Conservation (phyloP, 2,797 vertebrate species). For the Microctenopoma stevenorrisi region DNA sequence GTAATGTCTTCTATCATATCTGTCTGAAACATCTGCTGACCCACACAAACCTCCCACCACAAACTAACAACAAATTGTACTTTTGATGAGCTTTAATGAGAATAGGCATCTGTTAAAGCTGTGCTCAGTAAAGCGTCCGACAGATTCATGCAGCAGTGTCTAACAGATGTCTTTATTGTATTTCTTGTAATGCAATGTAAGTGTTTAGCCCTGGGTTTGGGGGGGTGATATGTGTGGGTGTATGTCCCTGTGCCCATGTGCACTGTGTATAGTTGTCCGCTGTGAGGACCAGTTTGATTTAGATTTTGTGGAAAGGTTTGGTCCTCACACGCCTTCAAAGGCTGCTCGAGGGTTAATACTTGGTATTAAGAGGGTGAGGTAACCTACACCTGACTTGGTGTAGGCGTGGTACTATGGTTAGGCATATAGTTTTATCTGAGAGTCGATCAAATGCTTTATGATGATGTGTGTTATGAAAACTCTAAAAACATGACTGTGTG, state of each 20-base stretch:
- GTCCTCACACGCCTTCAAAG: too few relatives aligned
- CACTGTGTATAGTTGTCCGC: too few relatives aligned
- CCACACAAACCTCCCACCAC: not conserved
- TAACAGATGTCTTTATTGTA: conserved; percentile 7
- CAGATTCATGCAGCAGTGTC: not conserved
- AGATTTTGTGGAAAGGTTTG: too few relatives aligned
- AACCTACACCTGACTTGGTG: too few relatives aligned
- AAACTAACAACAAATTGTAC: conserved; percentile 6
- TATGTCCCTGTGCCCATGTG: too few relatives aligned
- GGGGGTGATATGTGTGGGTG: too few relatives aligned
- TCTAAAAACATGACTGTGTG: conserved; percentile 2
- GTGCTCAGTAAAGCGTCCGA: not conserved
- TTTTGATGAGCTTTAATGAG: not conserved
- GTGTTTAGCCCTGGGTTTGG: conserved; percentile 2
- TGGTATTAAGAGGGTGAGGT: too few relatives aligned
- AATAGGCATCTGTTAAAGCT: conserved; percentile 1
- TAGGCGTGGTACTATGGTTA: too few relatives aligned
- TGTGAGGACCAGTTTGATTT: too few relatives aligned
- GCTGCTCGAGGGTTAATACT: too few relatives aligned
- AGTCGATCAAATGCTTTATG: too few relatives aligned
- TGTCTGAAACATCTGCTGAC: conserved; percentile 32
- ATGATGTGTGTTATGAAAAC: not conserved
- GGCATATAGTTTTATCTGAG: too few relatives aligned
- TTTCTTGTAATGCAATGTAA: conserved; percentile 5
- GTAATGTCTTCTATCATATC: conserved; percentile 14